Evolutionary conservation across 2,113 vertebrate genomes (phyloP), one percentile per base, ranked within the genome.

Genomic region (Jaculus jaculus): DNA sequence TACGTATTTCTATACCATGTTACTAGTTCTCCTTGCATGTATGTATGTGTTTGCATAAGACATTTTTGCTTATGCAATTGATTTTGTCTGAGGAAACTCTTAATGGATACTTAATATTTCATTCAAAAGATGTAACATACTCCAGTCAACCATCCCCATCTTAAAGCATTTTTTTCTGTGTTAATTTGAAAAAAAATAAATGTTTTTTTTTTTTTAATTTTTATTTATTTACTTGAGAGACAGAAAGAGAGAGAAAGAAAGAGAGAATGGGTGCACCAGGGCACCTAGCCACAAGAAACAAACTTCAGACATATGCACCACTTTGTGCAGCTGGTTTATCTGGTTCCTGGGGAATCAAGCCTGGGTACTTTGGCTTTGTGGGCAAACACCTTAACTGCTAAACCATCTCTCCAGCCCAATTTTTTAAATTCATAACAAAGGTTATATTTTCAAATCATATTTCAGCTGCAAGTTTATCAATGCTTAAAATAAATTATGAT

Each of bases 81-180:
- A 21, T 54, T 73, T 18, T 34, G 7, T 32, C 60, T 92, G 30
- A 28, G 30, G 39, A 68, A 63, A 78, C n/a, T 78, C 81, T 92
- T 60, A 90, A 69, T 78, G 17, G 30, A 23, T 89, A 28, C 15
- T 78, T 96, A 92, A 37, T 92, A 92, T 88, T 90, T 95, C 3
- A 89, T n/a, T 92, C 3, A 66, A 39, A 79, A 80, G 42, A 78
- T 92, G 6, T 5, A 82, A 2, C 20, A 72, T 5, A 39, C 5
- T 88, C 72, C 34, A 87, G 23, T 42, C 30, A 75, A 65, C 61
- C 37, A 65, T 92, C 68, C 7, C 34, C 73, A 2, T 75, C 2
- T 26, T 37, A 89, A 83, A 7, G 6, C 26, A 68, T 63, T 78
- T 7, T 58, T 81, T 82, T 13, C 81, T 89, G 15, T 42, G 12